Conservation (phyloP, 2,113 vertebrate species). For the Clarias magur region DNA sequence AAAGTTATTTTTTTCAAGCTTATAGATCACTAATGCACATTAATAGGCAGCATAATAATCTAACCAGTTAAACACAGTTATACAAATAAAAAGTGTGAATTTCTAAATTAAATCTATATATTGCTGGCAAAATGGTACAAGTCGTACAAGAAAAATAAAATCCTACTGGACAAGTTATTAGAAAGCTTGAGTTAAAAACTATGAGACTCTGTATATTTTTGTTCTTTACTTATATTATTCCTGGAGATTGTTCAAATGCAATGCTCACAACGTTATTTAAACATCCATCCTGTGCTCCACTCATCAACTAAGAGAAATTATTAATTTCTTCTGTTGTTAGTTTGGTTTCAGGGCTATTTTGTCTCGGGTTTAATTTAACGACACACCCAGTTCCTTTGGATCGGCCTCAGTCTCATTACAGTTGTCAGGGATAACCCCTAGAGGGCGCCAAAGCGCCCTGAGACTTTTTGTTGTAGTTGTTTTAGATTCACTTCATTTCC, state of each 20-base stretch:
- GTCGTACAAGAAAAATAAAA: background rate
- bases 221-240: background rate
- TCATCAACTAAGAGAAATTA: background rate
- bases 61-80: background rate
- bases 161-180: background rate
- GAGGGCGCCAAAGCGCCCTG: too few species aligned
- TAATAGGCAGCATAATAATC: too few species aligned
- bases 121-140: background rate
- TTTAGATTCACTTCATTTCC: too few species aligned
- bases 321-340: background rate
- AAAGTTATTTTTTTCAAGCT: background rate
- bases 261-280: background rate
- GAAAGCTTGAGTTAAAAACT: background rate
- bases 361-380: background rate
- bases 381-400: background rate
- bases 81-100: background rate
- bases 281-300: background rate
- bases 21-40: background rate
- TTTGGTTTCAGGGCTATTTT: background rate
- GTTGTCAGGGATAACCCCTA: too few species aligned
- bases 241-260: background rate
- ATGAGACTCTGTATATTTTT: background rate
- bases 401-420: background rate
- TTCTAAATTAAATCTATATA: background rate
- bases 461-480: too few species aligned